Evolutionary conservation across 2,888 invertebrate species (phyloP), one percentile per base, ranked within the genome.

Genomic region (Drosophila birchii): DNA sequence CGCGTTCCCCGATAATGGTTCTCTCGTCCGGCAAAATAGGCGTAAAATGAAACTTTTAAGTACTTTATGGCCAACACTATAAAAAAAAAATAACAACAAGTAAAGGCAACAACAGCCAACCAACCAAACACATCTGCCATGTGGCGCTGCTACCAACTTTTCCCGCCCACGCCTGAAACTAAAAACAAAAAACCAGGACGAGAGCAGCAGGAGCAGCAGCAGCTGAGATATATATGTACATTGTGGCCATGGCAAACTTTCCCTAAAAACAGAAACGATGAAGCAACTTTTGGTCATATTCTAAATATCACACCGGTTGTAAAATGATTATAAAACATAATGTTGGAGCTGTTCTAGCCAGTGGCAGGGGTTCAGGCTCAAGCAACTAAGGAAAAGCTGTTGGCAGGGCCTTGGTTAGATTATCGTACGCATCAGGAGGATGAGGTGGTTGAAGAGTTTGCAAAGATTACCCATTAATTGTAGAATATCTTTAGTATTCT

Each of bases 1-100:
- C 51, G 58, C 51, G 51, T 26, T 36, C 71, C 68, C 67, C 69
- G 80, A 88, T 87, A 88, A 87, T 85, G 83, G 90, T 75, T 69
- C 80, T 69, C 75, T 79, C 78, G 78, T 68, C 69, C 79, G 77
- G 70, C 86, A 78, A 87, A 89, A 89, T 87, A 89, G 89, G 89
- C 89, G 87, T 89, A 86, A 89, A 90, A 90, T 87, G 86, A 90
- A 89, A 89, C 90, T 90, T 90, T 89, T 89, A 89, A 89, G 89
- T 81, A 89, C 87, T 89, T 89, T 90, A 89, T 80, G 86, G 84
- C 66, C 86, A 81, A 76, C 87, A 87, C 89, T 83, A 81, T 85
- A 82, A 90, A 90, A 84, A 80, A 80, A 62, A 45, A 47, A 26
- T 26, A 60, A 16, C 14, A 51, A 51, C 34, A 51, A 51, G 51